These are phyloP conservation scores for Lasiurus cinereus DNA, from an alignment of 2,113 vertebrate genomes.

Conservation along the genomic window DNA sequence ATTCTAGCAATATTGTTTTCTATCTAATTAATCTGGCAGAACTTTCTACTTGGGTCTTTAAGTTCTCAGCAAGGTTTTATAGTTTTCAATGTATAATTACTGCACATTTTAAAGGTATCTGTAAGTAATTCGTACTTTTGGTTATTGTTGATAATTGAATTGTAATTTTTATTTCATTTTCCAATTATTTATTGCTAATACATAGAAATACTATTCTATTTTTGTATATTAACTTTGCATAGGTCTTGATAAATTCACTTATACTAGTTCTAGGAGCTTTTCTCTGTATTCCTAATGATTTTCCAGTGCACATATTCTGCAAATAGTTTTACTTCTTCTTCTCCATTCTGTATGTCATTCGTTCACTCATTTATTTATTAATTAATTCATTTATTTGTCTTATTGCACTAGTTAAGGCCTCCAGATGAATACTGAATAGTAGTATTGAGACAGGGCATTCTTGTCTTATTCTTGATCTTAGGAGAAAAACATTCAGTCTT, in stretches of 20 bases:
- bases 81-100: neutral
- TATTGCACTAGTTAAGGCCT: neutral
- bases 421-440: neutral
- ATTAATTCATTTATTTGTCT: neutral
- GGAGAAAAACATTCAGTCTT: neutral
- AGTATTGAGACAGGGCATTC: neutral
- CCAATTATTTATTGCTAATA: neutral
- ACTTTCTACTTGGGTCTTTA: constrained; percentile 38
- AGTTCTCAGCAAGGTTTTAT: neutral
- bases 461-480: neutral
- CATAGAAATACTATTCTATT: neutral
- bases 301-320: neutral
- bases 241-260: neutral
- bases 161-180: constrained; percentile 22
- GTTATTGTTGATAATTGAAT: neutral
- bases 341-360: neutral
- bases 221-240: neutral
- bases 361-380: neutral
- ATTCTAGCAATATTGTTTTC: neutral
- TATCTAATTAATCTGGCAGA: neutral
- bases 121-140: constrained; percentile 7
- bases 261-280: neutral
- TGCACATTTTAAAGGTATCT: neutral
- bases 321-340: neutral
- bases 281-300: neutral